phyloP scores from a whole-genome alignment of 2,888 invertebrate genomes.

The Andrena hattorfiana region DNA sequence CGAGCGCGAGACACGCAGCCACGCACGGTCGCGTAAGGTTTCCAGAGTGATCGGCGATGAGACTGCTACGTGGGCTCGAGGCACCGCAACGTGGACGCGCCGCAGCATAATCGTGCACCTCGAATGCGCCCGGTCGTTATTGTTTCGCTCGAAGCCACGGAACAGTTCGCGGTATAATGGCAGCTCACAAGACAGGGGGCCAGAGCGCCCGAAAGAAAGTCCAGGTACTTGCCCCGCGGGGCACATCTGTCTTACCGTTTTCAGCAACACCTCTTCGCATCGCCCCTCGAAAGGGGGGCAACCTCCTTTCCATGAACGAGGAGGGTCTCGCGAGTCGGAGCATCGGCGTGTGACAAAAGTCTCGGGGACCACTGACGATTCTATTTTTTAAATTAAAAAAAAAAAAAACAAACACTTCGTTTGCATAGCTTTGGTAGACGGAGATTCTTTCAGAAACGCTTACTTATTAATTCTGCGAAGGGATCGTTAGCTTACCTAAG shows the following conservation, averaged over 20 bases:
- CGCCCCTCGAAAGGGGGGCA: not conserved
- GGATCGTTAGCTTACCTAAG: not conserved
- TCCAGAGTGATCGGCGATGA: conserved; percentile 50
- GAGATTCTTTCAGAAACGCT: not conserved
- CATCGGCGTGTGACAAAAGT: not conserved
- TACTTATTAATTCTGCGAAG: not conserved
- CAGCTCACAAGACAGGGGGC: conserved; percentile 85
- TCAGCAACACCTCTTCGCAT: not conserved
- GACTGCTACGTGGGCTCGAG: conserved; percentile 29
- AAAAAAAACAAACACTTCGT: not conserved
- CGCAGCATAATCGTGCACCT: conserved; percentile 34
- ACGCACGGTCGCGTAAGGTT: conserved; percentile 24
- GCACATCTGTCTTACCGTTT: not conserved
- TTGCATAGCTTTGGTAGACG: not conserved
- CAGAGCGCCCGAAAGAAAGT: conserved; percentile 86
- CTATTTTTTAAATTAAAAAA: not conserved
- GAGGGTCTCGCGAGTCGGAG: not conserved
- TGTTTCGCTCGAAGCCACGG: conserved; percentile 31
- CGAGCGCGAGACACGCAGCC: conserved; percentile 18
- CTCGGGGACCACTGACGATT: not conserved
- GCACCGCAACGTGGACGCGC: conserved; percentile 43
- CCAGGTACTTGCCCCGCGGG: conserved; percentile 82
- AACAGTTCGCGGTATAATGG: conserved; percentile 78
- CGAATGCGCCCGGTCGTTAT: conserved; percentile 49
- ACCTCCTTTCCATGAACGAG: not conserved